Conservation (phyloP, 2,888 invertebrate species). For the Cabera pusaria region DNA sequence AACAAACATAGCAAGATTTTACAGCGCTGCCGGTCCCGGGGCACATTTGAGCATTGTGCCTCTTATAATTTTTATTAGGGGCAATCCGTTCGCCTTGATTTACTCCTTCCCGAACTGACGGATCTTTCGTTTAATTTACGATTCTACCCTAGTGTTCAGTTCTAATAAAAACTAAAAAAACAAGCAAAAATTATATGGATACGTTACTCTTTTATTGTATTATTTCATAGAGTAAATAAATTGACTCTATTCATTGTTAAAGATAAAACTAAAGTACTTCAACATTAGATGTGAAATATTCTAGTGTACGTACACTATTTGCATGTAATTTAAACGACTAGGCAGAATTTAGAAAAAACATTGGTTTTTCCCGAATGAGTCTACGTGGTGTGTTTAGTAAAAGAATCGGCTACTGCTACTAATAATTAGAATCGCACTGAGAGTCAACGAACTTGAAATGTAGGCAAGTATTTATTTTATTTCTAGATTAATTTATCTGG, state of each 20-base stretch:
- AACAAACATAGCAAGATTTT: conserved; percentile 82
- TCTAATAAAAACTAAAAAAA: conserved; percentile 77
- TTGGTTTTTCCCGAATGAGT: neutral
- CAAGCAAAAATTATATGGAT: conserved; percentile 72
- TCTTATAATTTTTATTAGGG: conserved; percentile 84
- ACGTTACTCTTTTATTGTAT: conserved; percentile 40
- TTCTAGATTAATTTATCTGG: conserved; percentile 13
- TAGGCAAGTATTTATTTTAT: conserved; percentile 22
- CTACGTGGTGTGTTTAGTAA: conserved; percentile 4
- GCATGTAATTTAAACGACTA: too few relatives aligned
- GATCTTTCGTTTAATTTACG: conserved; percentile 82
- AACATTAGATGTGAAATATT: neutral
- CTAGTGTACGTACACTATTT: too few relatives aligned
- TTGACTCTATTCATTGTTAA: conserved; percentile 6
- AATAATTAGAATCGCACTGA: conserved; percentile 6
- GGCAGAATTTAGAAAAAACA: neutral
- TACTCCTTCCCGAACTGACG: conserved; percentile 82
- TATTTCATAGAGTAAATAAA: conserved; percentile 19
- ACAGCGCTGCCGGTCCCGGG: conserved; percentile 76
- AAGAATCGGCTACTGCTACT: conserved; percentile 3
- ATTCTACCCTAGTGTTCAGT: conserved; percentile 72
- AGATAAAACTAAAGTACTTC: too few relatives aligned
- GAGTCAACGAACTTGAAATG: conserved; percentile 19
- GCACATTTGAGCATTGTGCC: conserved; percentile 80
- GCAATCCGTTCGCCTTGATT: conserved; percentile 82